Base-by-base conservation (phyloP, 2,113 vertebrate species). In the Suncus etruscus region DNA sequence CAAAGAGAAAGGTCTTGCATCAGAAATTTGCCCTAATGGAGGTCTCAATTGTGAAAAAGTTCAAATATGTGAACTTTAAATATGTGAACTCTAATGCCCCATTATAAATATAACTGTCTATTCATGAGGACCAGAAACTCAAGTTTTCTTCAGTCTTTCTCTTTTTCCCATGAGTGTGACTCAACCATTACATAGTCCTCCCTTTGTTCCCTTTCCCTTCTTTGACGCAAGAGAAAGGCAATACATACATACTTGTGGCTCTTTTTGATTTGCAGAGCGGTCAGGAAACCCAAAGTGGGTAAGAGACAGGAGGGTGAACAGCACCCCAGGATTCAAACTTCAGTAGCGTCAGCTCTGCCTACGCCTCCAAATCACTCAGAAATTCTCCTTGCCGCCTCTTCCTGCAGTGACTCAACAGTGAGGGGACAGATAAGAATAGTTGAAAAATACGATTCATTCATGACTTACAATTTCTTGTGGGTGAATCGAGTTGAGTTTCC, bases 381-480 rank as follows among this genome's bases (percentile, higher is more conserved):
- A 82, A 47, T 5, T 66, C 84, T 90, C 92, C 94, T 82, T 95
- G 95, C 22, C 81, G 74, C 14, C 79, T 48, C 84, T 32, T 87
- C 65, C 86, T 95, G 93, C 69, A 84, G 91, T 92, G 68, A 86
- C 72, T 95, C 83, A 88, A 69, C 82, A 58, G 94, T 91, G 92
- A 87, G 84, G 81, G 82, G 48, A 90, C 87, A 90, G 87, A 89
- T 77, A 95, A 77, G 91, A 94, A 96, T 94, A 61, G 18, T 61
- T 61, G 93, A 88, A 93, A 97, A 96, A 95, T 96, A 69, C 11
- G 27, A 65, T 94, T 96, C 95, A 94, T 0, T 5, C 58, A 69
- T 85, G 82, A 89, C 77, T 70, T 81, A 70, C 96, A 96, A 97
- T 96, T 96, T 91, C 95, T 86, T 65, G 61, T 85, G 50, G 89